Base-by-base conservation (phyloP, 2,113 vertebrate species). In the Cranoglanis bouderius region DNA sequence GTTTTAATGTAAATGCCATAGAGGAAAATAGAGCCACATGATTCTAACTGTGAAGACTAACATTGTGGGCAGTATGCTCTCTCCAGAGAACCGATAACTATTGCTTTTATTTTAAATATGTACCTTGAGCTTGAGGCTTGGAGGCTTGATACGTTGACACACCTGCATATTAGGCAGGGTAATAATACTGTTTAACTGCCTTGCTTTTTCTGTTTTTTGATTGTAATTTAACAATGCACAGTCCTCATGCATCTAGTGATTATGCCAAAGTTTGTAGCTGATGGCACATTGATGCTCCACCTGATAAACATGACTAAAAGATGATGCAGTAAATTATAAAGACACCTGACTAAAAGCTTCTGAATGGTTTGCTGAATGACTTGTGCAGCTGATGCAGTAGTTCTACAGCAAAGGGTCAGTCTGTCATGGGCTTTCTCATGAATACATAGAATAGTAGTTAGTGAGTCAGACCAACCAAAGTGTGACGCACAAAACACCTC, bases 401-500 rank as follows among this genome's bases (percentile, higher is more conserved):
- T 46, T 85, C 84, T 83, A 14, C 18, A 81, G 86, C 89, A 84
- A 49, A 67, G 77, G 75, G 61, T 82, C 75, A 75, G 35, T 63
- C 10, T 55, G 57, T 40, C 38, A 29, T 77, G 26, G 57, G 70
- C 35, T 61, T 59, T 89, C 14, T 70, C 70, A 85, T 80, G 49
- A 81, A 87, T 70, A 72, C 87, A 78, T 43, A 43, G n/a, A 67
- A 59, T 57, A 55, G 75, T 57, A 65, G 63, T 51, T 24, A 29
- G 61, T 88, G 83, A 88, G 65, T 57, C 85, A 43, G 59, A 19
- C 49, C 83, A 43, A 55, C 53, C 14, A 18, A 49, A 67, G 63
- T 35, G 35, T 82, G 87, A 89, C 72, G 29, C 89, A 65, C 83
- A 85, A 88, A 35, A 70, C 82, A 57, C 63, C 65, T 40, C 43